Percentiles rank a stretch among this genome's conserved stretches.
phyloP scores from a whole-genome alignment of 1,140 invertebrate species.

The Magallana angulata region DNA sequence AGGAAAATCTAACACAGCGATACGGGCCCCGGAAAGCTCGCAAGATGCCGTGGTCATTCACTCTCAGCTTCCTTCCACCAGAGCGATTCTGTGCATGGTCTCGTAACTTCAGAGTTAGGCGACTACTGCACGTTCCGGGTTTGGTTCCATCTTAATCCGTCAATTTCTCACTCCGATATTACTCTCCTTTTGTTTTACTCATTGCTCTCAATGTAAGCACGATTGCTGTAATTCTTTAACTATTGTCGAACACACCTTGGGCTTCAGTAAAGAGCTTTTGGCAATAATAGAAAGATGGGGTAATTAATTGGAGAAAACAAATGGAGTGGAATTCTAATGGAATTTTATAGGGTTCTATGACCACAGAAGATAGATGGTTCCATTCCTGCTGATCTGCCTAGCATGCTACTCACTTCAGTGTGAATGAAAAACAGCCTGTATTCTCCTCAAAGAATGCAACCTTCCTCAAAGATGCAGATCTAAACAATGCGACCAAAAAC shows the following conservation, averaged over 20 bases:
- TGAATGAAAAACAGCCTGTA: not conserved
- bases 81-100: not conserved
- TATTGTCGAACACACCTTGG: not conserved
- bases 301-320: not conserved
- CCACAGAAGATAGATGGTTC: slow-evolving; percentile 23
- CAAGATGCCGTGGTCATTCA: not conserved
- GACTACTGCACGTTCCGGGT: not conserved
- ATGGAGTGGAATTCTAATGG: slow-evolving; percentile 21
- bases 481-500: not conserved
- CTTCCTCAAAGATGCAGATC: slow-evolving; percentile 18
- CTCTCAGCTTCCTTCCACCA: not conserved
- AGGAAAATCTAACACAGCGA: not conserved
- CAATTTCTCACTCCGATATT: not conserved
- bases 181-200: not conserved
- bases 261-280: not conserved
- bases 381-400: slow-evolving; percentile 12
- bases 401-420: not conserved
- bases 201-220: not conserved
- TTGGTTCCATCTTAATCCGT: not conserved
- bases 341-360: slow-evolving; percentile 21
- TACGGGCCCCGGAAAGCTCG: not conserved
- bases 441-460: not conserved
- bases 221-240: not conserved
- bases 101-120: not conserved
- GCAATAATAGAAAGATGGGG: slow-evolving; percentile 6